phyloP scores from a whole-genome alignment of 2,113 vertebrate genomes.

The Andinoacara biseriatus region DNA sequence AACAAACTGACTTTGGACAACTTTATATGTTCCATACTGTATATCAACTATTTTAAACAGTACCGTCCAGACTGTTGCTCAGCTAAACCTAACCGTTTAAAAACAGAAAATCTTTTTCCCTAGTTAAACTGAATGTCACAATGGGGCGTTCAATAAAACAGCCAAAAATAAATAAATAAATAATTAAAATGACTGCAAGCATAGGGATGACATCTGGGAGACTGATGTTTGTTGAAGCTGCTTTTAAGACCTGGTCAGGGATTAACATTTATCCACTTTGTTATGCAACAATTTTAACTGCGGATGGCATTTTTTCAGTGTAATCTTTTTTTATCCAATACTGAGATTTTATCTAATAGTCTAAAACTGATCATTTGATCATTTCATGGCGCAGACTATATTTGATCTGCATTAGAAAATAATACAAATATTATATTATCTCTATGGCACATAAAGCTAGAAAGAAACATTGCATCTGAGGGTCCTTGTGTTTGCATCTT shows the following conservation, averaged over 20 bases:
- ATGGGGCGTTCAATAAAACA: too few relatives aligned
- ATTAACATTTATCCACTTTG: conserved; percentile 46
- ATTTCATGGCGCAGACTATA: background rate
- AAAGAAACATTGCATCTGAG: background rate
- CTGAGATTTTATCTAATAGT: too few relatives aligned
- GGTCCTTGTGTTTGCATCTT: background rate
- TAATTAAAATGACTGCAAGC: background rate
- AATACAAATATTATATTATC: background rate
- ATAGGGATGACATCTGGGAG: background rate
- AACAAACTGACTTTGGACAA: background rate
- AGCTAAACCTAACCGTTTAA: background rate
- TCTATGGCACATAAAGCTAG: background rate
- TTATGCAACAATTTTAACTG: conserved; percentile 21
- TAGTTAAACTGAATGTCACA: too few relatives aligned
- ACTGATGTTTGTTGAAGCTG: conserved; percentile 12
- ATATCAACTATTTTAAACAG: background rate
- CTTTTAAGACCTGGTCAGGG: conserved; percentile 50
- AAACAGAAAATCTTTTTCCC: too few relatives aligned
- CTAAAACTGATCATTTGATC: background rate
- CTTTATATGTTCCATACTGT: background rate
- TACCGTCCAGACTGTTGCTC: background rate
- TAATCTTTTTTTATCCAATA: background rate
- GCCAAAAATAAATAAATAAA: too few relatives aligned
- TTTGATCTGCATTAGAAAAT: background rate
- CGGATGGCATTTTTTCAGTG: background rate